These are phyloP conservation scores for Catocala nupta DNA, from an alignment of 2,888 invertebrate genomes.

Conservation along the genomic window DNA sequence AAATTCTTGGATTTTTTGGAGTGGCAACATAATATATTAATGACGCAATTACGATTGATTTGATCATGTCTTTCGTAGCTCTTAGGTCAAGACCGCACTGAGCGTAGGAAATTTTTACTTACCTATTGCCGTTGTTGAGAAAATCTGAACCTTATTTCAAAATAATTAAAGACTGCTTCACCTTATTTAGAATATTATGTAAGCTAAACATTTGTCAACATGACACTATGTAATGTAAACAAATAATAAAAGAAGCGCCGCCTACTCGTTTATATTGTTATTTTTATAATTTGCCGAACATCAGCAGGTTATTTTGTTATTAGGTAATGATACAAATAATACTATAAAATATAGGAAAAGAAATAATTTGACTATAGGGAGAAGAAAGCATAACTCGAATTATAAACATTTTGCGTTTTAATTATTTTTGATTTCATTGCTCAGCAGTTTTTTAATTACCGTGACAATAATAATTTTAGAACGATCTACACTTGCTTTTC, in stretches of 20 bases:
- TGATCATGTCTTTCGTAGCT: constrained; percentile 59
- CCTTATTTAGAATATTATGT: constrained; percentile 23
- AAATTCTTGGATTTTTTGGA: constrained; percentile 19
- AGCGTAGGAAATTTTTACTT: constrained; percentile 56
- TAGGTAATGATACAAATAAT: constrained; percentile 31
- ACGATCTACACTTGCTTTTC: too few relatives aligned
- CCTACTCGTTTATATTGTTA: constrained; percentile 42
- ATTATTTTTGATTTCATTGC: too few relatives aligned
- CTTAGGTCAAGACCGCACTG: constrained; percentile 61
- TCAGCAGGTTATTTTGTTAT: constrained; percentile 27
- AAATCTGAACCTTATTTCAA: constrained; percentile 49
- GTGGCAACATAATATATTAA: constrained; percentile 30
- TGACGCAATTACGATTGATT: constrained; percentile 59
- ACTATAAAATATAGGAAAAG: constrained; percentile 5
- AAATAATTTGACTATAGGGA: constrained; percentile 4
- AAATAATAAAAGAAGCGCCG: constrained; percentile 55
- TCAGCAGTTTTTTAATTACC: neutral
- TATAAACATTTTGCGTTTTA: neutral
- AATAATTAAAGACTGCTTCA: constrained; percentile 37
- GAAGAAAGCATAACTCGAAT: neutral
- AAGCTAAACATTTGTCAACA: constrained; percentile 48
- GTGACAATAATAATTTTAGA: neutral
- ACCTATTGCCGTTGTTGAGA: constrained; percentile 21
- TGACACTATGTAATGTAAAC: constrained; percentile 55
- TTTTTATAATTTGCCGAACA: constrained; percentile 50